Evolutionary conservation across 2,888 invertebrate genomes (phyloP), one percentile per base, ranked within the genome.

Genomic region (Caenorhabditis becei): DNA sequence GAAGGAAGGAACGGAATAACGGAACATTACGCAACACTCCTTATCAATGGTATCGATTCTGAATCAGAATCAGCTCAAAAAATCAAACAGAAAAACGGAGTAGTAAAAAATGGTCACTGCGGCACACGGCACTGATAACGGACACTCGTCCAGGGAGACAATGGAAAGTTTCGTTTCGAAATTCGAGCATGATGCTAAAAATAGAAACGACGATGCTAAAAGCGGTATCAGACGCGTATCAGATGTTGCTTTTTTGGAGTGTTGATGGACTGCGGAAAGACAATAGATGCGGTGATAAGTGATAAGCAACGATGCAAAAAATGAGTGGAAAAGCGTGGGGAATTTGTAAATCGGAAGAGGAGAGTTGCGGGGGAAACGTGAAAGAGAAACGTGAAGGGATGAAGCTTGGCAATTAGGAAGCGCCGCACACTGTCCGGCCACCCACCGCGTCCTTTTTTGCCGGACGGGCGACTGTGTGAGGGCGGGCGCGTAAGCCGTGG

Each of bases 381-480:
- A 28, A 53, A 28, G 18, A 26, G 26, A n/a, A n/a, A n/a, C n/a
- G n/a, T 47, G 56, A 61, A 61, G 59, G 10, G 23, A n/a, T n/a
- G n/a, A 23, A 5, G 51, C 8, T n/a, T 5, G 23, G 59, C 41
- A 58, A 58, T 54, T 54, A 54, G 37, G 37, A 58, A 37, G 37
- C 35, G 20, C n/a, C n/a, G 58, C 20, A 49, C 5, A 8, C 3
- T 18, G 18, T 49, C 53, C 47, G 74, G 66, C 66, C 74, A 74
- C 74, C 72, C 74, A 74, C 65, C 49, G 74, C 56, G 65, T 74
- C 66, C 72, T 72, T 72, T 72, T 74, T 74, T 74, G 66, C 74
- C 74, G 74, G 66, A 74, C 74, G 51, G 65, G 65, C n/a, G 49
- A 59, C 65, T 44, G 71, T 53, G 54, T 71, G 71, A 63, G 71